Base-by-base conservation (phyloP, 1,140 invertebrate species). In the Eumeta japonica region DNA sequence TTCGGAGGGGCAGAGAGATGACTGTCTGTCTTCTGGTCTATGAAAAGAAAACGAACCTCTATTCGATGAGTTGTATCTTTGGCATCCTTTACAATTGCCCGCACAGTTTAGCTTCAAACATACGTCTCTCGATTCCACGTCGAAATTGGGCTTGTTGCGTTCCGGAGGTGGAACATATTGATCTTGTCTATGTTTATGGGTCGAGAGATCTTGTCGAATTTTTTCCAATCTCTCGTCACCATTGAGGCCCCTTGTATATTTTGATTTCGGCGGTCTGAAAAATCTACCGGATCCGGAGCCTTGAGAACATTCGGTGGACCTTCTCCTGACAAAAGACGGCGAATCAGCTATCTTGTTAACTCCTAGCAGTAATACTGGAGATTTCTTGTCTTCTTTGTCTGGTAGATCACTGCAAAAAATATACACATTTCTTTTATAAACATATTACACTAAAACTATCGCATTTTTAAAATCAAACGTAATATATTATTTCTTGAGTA, bases 291-390 rank as follows among this genome's bases (percentile, higher is more conserved):
- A 71, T 3, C 70, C 63, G 3, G 62, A 58, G 3, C 58, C 44
- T 29, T 65, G 55, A 3, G 65, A 10, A 11, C 16, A 55, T 16
- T 71, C 64, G n/a, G 45, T 49, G n/a, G 62, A 52, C 35, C 66
- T 46, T 49, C 70, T 37, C 37, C 70, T 48, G 2, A 62, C 47
- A 36, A 65, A 62, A 1, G 28, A 30, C 9, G 70, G 70, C 1
- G 70, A 74, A 28, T 74, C 70, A 1, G 70, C 57, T 40, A 74
- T 71, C 47, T 70, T 71, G 50, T 63, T 74, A 14, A 74, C 70
- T 32, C 70, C 70, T 47, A 74, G 39, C 16, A 74, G 60, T 16
- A 74, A 63, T 2, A 74, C 70, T 9, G 66, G 70, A 13, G 70
- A 71, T 36, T 71, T 71, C 46, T 67, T 70, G 40, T 74, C 70